These are phyloP conservation scores for Neria commutata DNA, from an alignment of 2,888 invertebrate species.

Conservation along the genomic window DNA sequence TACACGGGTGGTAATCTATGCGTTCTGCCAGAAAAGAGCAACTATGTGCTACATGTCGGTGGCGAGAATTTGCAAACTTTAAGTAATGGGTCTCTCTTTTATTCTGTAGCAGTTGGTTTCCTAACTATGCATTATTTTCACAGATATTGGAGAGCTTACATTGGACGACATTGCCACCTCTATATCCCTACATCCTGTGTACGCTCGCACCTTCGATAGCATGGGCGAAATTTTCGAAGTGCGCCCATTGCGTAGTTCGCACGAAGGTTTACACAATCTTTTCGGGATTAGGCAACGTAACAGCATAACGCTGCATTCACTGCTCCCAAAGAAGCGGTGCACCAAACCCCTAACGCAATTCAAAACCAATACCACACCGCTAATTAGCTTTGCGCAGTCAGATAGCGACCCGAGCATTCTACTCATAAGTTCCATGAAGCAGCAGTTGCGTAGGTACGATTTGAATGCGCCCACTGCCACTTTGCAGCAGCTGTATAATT, in stretches of 20 bases:
- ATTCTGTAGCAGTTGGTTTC: no score
- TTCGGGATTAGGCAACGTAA: slow-evolving; percentile 45
- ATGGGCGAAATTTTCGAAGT: slow-evolving; percentile 52
- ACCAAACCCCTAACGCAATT: slow-evolving; percentile 24
- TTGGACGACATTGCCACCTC: neutral
- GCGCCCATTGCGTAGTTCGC: slow-evolving; percentile 28
- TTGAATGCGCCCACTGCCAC: slow-evolving; percentile 21
- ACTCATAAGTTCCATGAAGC: slow-evolving; percentile 48
- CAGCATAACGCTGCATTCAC: slow-evolving; percentile 40
- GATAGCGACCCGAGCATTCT: slow-evolving; percentile 32
- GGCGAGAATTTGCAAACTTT: slow-evolving; percentile 40
- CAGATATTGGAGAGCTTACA: slow-evolving; percentile 28
- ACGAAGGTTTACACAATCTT: slow-evolving; percentile 31
- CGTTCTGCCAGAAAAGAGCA: slow-evolving; percentile 22
- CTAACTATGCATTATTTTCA: slow-evolving; percentile 6
- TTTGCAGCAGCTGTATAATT: slow-evolving; percentile 30
- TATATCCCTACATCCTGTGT: neutral
- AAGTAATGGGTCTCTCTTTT: slow-evolving; percentile 29
- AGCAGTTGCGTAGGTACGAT: slow-evolving; percentile 45
- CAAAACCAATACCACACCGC: slow-evolving; percentile 39
- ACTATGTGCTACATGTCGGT: slow-evolving; percentile 43
- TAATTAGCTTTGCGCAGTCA: slow-evolving; percentile 52
- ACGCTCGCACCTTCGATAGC: neutral
- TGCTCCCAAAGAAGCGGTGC: slow-evolving; percentile 20
- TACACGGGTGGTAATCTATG: slow-evolving; percentile 56